Evolutionary conservation across 2,888 invertebrate genomes (phyloP).

Genomic region (Phaedon cochleariae): DNA sequence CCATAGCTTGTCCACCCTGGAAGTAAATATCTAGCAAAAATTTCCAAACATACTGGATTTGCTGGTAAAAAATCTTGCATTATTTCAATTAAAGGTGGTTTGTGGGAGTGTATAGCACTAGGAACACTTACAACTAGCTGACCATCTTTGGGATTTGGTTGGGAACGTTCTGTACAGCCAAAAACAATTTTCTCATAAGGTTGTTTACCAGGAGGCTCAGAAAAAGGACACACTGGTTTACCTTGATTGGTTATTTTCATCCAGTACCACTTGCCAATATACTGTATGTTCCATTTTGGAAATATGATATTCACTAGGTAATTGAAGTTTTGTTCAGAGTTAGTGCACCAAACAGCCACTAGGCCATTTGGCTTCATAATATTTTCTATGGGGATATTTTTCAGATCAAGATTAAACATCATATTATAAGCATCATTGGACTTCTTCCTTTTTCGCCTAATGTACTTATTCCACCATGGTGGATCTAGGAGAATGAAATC

Average conservation of each 20-base stretch:
- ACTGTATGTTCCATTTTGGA: slow-evolving; percentile 78
- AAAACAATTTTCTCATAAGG: slow-evolving; percentile 87
- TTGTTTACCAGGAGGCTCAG: slow-evolving; percentile 75
- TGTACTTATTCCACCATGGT: slow-evolving; percentile 96
- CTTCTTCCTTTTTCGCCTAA: slow-evolving; percentile 77
- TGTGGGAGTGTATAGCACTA: slow-evolving; percentile 93
- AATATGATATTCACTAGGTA: slow-evolving; percentile 78
- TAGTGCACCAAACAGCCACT: slow-evolving; percentile 93
- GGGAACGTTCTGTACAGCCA: slow-evolving; percentile 59
- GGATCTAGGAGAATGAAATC: slow-evolving; percentile 91
- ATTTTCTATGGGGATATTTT: slow-evolving; percentile 73
- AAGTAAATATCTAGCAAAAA: slow-evolving; percentile 91
- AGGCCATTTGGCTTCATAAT: slow-evolving; percentile 72
- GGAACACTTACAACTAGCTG: slow-evolving; percentile 84
- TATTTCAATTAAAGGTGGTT: slow-evolving; percentile 86
- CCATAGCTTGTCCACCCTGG: slow-evolving; percentile 89
- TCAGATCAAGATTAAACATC: slow-evolving; percentile 80
- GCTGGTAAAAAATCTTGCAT: slow-evolving; percentile 67
- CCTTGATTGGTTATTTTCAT: slow-evolving; percentile 71
- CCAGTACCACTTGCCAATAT: slow-evolving; percentile 86
- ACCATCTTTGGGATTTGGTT: slow-evolving; percentile 58
- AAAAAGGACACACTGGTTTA: slow-evolving; percentile 64
- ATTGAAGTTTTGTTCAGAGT: slow-evolving; percentile 75
- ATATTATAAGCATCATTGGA: slow-evolving; percentile 74
- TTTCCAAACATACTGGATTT: slow-evolving; percentile 77